phyloP scores from a whole-genome alignment of 2,113 vertebrate genomes.

The Osmerus mordax region DNA sequence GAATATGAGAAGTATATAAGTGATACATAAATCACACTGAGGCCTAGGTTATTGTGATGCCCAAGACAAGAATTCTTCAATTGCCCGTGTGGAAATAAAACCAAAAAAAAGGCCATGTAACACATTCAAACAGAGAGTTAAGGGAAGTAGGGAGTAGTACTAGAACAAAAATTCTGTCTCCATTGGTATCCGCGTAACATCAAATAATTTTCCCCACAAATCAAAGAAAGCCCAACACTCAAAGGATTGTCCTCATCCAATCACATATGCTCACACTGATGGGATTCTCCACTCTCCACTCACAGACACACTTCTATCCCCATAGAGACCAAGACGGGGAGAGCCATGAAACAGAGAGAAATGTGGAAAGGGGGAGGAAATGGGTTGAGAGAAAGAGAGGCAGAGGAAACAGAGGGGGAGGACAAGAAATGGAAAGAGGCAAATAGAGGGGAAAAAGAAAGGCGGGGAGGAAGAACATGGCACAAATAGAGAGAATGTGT shows the following conservation, averaged over 20 bases:
- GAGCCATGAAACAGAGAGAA: neutral
- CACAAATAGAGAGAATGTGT: constrained; percentile 7
- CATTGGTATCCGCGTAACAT: constrained; percentile 62
- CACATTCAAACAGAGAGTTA: neutral
- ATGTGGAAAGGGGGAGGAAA: neutral
- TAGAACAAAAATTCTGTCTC: constrained; percentile 54
- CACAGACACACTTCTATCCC: constrained; percentile 16
- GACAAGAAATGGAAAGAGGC: constrained; percentile 55
- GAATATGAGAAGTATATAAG: constrained; percentile 33
- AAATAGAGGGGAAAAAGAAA: constrained; percentile 5
- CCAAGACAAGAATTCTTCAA: constrained; percentile 19
- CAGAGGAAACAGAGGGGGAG: constrained; percentile 16
- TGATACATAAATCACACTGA: constrained; percentile 35
- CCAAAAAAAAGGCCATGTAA: constrained; percentile 10
- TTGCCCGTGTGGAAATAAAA: constrained; percentile 11
- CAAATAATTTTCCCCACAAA: constrained; percentile 55
- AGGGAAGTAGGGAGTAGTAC: constrained; percentile 27
- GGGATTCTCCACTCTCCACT: constrained; percentile 29
- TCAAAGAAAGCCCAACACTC: constrained; percentile 59
- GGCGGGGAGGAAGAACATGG: neutral
- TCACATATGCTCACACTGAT: constrained; percentile 27
- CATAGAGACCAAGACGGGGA: neutral
- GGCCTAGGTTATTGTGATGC: constrained; percentile 29
- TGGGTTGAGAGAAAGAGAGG: neutral
- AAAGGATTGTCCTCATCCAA: constrained; percentile 62